These are phyloP conservation scores for Argyra leucocephala DNA, from an alignment of 2,888 invertebrate species.

Conservation along the genomic window DNA sequence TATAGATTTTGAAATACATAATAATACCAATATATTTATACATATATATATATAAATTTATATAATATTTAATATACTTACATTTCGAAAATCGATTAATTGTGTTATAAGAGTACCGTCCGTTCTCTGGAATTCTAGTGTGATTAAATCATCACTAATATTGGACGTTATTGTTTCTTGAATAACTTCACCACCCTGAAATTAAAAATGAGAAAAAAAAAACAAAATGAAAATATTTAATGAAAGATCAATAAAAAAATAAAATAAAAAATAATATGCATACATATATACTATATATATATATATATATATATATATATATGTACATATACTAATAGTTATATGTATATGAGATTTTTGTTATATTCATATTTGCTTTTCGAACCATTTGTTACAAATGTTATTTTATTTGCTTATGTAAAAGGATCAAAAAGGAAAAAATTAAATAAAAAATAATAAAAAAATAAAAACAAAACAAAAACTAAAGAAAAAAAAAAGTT, in stretches of 20 bases:
- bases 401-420: conserved; percentile 1
- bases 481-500: neutral
- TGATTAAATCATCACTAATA: conserved; percentile 80
- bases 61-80: conserved; percentile 47
- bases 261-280: neutral
- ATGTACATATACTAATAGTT: too few relatives aligned
- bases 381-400: neutral
- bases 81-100: conserved; percentile 88
- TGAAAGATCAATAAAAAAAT: conserved; percentile 13
- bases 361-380: neutral
- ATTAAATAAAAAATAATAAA: neutral
- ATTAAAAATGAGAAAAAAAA: conserved; percentile 27
- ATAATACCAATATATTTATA: conserved; percentile 1
- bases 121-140: conserved; percentile 77
- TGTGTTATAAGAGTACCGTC: conserved; percentile 88
- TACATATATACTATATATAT: too few relatives aligned
- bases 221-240: conserved; percentile 16
- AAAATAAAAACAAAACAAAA: neutral
- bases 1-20: neutral
- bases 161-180: conserved; percentile 88
- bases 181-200: conserved; percentile 85
- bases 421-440: neutral
- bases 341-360: too few relatives aligned
- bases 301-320: too few relatives aligned
- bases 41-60: neutral